These are phyloP conservation scores for Lacerta agilis DNA, from an alignment of 2,797 vertebrate species.

Conservation along the genomic window DNA sequence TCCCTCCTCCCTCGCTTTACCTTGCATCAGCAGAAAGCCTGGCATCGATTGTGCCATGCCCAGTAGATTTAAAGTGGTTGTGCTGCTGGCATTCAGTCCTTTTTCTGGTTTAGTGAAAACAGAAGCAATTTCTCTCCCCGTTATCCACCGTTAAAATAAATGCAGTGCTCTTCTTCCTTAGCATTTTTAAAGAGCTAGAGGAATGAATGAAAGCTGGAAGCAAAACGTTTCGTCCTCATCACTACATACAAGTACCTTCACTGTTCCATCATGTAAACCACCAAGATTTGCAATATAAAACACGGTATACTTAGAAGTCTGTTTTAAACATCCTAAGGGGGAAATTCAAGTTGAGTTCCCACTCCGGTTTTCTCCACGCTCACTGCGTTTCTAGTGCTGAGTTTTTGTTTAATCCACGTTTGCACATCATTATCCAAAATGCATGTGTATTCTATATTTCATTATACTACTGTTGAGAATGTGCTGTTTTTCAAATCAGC, in stretches of 20 bases:
- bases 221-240: not conserved
- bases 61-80: conserved; percentile 24
- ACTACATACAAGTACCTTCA: not conserved
- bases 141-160: conserved; percentile 9
- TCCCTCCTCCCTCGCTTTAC: conserved; percentile 2
- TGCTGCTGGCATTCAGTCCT: conserved; percentile 15
- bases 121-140: conserved; percentile 7
- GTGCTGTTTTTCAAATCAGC: too few species aligned
- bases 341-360: too few species aligned
- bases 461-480: too few species aligned
- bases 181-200: not conserved
- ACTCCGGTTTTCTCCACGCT: too few species aligned
- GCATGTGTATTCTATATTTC: too few species aligned
- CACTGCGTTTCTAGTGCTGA: too few species aligned
- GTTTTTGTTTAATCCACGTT: too few species aligned
- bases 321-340: not conserved
- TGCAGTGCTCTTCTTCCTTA: not conserved
- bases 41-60: conserved; percentile 14
- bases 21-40: conserved; percentile 53
- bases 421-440: too few species aligned
- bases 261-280: not conserved
- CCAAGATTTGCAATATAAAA: not conserved
- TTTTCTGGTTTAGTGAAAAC: conserved; percentile 17
- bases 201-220: not conserved
- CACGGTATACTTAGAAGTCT: not conserved